Evolutionary conservation across 2,888 invertebrate species (phyloP).

Genomic region (Rhagonycha fulva): DNA sequence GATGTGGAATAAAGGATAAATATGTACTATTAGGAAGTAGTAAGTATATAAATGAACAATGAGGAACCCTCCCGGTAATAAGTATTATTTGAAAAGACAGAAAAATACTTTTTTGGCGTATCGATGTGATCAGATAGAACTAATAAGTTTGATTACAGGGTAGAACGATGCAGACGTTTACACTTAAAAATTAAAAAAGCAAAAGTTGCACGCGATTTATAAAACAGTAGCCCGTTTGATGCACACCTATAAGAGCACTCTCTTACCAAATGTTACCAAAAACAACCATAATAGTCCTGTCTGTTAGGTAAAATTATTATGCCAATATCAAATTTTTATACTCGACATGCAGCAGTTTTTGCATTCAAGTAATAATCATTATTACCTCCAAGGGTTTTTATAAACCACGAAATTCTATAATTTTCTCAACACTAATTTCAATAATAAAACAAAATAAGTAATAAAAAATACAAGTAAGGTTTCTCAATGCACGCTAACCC

Average conservation of each 20-base stretch:
- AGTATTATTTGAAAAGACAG: background rate
- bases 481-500: slow-evolving; percentile 10
- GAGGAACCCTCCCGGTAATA: background rate
- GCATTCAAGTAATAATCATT: slow-evolving; percentile 12
- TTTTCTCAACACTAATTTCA: background rate
- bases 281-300: slow-evolving; percentile 28
- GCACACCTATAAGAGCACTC: slow-evolving; percentile 20
- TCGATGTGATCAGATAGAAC: slow-evolving; percentile 24
- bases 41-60: background rate
- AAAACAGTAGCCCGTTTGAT: slow-evolving; percentile 27
- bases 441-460: background rate
- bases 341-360: slow-evolving; percentile 5
- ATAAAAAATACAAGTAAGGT: slow-evolving; percentile 5
- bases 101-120: background rate
- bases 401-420: slow-evolving; percentile 7
- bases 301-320: slow-evolving; percentile 25
- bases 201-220: slow-evolving; percentile 33
- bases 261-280: slow-evolving; percentile 23
- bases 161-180: slow-evolving; percentile 28
- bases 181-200: slow-evolving; percentile 21
- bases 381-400: slow-evolving; percentile 8
- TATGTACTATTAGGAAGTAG: background rate
- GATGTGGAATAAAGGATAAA: background rate
- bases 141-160: slow-evolving; percentile 36
- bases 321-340: slow-evolving; percentile 19